phyloP scores from a whole-genome alignment of 2,888 invertebrate species.

The Erpobdella octoculata region DNA sequence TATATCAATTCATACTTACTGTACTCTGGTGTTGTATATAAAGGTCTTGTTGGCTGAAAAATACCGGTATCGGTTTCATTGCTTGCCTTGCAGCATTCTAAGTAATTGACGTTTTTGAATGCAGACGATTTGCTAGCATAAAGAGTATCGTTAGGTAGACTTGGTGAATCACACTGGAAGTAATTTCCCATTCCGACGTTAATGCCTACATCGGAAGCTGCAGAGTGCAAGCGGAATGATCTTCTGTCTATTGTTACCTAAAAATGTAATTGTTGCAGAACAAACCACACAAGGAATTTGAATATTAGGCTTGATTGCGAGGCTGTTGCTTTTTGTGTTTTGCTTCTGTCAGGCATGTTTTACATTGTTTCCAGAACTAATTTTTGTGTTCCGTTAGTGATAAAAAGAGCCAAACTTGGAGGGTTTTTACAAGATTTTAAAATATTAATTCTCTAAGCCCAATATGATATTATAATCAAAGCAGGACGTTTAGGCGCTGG shows the following conservation, averaged over 20 bases:
- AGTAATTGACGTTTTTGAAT: conserved; percentile 12
- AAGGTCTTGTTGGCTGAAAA: conserved; percentile 13
- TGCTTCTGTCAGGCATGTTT: too few relatives aligned
- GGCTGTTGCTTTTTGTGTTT: too few relatives aligned
- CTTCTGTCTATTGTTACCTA: conserved; percentile 15
- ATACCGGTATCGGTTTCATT: conserved; percentile 5
- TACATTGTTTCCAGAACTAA: too few relatives aligned
- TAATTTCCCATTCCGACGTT: conserved; percentile 16
- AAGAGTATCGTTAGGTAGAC: background rate
- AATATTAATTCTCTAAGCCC: too few relatives aligned
- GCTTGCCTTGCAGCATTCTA: conserved; percentile 1
- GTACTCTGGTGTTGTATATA: conserved; percentile 3
- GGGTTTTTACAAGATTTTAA: too few relatives aligned
- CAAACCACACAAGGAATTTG: too few relatives aligned
- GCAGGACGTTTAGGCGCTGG: too few relatives aligned
- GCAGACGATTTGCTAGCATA: conserved; percentile 5
- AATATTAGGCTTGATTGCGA: too few relatives aligned
- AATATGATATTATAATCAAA: too few relatives aligned
- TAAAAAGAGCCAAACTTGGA: too few relatives aligned
- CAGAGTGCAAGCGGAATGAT: conserved; percentile 8
- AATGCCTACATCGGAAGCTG: conserved; percentile 10
- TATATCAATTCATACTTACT: conserved; percentile 4
- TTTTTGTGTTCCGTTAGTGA: too few relatives aligned
- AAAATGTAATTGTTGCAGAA: background rate
- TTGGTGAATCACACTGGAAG: conserved; percentile 9